Percentiles rank a stretch among this genome's conserved stretches.
phyloP scores from a whole-genome alignment of 1,140 invertebrate species.

The Belonocnema kinseyi region DNA sequence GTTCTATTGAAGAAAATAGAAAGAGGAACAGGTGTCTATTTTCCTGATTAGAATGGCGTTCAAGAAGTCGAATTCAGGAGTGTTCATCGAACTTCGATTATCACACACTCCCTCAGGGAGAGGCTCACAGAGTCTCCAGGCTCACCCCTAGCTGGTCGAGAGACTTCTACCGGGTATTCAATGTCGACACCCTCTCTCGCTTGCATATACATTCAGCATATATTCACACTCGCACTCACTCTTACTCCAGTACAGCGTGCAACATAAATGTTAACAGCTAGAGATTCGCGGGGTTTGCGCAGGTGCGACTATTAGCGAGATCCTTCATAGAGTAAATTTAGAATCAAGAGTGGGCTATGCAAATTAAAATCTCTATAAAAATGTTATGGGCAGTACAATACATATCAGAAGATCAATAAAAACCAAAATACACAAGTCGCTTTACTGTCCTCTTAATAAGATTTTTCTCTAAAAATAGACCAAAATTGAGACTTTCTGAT shows the following conservation, averaged over 20 bases:
- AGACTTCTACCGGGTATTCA: conserved; percentile 23
- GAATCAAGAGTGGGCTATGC: conserved; percentile 6
- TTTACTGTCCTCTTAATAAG: no score
- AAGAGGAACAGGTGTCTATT: no score
- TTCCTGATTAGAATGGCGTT: background rate
- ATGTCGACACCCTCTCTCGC: no score
- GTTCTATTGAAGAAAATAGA: no score
- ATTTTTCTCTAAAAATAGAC: no score
- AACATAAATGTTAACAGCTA: conserved; percentile 16
- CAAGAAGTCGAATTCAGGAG: background rate
- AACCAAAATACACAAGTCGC: no score
- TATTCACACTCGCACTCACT: background rate
- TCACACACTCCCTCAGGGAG: background rate
- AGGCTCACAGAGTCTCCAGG: background rate
- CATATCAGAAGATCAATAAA: conserved; percentile 1
- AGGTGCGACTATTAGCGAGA: conserved; percentile 27
- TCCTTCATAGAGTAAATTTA: conserved; percentile 26
- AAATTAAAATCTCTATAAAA: conserved; percentile 3
- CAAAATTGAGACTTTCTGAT: no score
- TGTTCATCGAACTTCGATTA: background rate
- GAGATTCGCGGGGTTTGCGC: conserved; percentile 18
- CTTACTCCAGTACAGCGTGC: conserved; percentile 24
- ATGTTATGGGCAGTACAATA: background rate
- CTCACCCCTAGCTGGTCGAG: conserved; percentile 10
- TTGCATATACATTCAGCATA: no score